Evolutionary conservation across 2,888 invertebrate species (phyloP), one percentile per base, ranked within the genome.

Genomic region (Lepeophtheirus nordmannii): DNA sequence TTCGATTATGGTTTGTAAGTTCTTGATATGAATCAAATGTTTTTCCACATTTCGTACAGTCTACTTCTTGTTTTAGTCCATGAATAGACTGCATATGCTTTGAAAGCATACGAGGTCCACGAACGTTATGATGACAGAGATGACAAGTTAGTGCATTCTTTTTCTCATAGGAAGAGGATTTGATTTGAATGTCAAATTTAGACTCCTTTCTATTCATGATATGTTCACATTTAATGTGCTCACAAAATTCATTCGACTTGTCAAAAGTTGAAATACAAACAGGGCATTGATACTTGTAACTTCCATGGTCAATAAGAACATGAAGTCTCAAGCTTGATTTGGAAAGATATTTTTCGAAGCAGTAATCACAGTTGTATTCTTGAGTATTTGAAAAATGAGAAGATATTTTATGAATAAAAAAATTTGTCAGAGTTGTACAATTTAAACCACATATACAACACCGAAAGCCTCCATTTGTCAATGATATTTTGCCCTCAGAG

Each of bases 271-370:
- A 17, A 17, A 7, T 30, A 60, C 60, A 60, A 17, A 30, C 37
- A 22, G 60, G 60, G 38, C 60, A 60, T 11, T 60, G 20, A 7
- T 60, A 60, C 17, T 37, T 60, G 38, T 60, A 60, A 12, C 39
- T 37, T 17, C 37, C 60, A 60, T 60, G 60, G 30, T 10, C 20
- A 22, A 60, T 60, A 17, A 60, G 30, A 30, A 60, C 60, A 23
- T 60, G 60, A 60, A 30, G 30, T 17, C 37, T 17, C 14, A 30
- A 30, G n/a, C 8, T 46, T 46, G 53, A n/a, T 17, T 17, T 46
- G 8, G n/a, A 46, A 46, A 17, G 53, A 46, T n/a, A 46, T 17
- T 14, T 46, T 17, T 46, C 53, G 17, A 46, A n/a, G 53, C 53
- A 46, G 53, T 46, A 46, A 17, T 46, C 17, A 46, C 53, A 46